Evolutionary conservation across 2,888 invertebrate genomes (phyloP).

Genomic region (Megalurothrips usitatus): DNA sequence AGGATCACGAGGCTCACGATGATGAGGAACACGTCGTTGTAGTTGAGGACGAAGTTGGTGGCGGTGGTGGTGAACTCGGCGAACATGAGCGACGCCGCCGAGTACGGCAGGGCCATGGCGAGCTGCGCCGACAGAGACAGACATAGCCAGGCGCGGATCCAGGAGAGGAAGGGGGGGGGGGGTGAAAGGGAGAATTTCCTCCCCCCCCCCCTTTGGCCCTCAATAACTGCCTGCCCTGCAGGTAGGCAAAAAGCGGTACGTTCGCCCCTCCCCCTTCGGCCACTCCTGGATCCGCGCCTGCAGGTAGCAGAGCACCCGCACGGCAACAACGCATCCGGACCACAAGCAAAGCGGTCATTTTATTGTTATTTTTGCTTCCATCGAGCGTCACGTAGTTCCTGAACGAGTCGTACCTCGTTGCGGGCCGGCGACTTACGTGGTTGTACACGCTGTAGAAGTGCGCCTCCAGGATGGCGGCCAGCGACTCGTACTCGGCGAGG

Average conservation of each 20-base stretch:
- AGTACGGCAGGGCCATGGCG: neutral
- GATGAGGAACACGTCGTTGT: slow-evolving; percentile 11
- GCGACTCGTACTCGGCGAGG: neutral
- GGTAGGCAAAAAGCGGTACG: too few relatives aligned
- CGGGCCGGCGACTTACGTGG: neutral
- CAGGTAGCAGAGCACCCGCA: too few relatives aligned
- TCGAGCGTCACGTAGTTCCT: neutral
- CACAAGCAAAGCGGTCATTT: neutral
- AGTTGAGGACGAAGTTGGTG: slow-evolving; percentile 5
- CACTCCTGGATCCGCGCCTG: too few relatives aligned
- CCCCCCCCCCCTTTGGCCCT: too few relatives aligned
- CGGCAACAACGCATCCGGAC: too few relatives aligned
- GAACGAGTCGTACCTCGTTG: neutral
- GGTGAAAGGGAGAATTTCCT: too few relatives aligned
- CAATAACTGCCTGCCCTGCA: too few relatives aligned
- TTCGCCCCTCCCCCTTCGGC: too few relatives aligned
- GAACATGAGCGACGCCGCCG: neutral
- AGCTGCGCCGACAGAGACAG: too few relatives aligned
- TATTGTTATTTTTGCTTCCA: neutral
- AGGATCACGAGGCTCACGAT: neutral
- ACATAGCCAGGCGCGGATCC: too few relatives aligned
- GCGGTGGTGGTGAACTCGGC: neutral
- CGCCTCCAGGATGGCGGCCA: neutral
- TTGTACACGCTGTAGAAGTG: neutral
- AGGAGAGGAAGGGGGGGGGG: too few relatives aligned